Conservation (phyloP, 2,888 invertebrate species). For the Melanophora roralis region DNA sequence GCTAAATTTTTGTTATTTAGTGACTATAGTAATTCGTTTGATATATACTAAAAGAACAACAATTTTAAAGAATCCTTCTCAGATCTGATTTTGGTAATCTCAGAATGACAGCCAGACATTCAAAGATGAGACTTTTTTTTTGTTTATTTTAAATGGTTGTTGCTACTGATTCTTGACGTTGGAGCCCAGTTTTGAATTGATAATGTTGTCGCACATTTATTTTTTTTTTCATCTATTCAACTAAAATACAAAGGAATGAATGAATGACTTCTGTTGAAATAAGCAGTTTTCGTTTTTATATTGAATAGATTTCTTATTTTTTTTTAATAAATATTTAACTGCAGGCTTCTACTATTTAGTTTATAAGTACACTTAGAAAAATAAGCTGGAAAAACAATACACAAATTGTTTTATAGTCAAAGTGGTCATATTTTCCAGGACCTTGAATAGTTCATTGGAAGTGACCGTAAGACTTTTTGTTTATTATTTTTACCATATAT, state of each 20-base stretch:
- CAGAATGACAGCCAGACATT: conserved; percentile 3
- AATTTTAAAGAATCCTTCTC: conserved; percentile 11
- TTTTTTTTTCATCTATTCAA: conserved; percentile 1
- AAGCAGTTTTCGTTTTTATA: not conserved
- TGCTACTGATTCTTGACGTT: conserved; percentile 19
- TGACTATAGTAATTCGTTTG: not conserved
- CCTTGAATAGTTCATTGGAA: no score
- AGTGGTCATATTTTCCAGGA: no score
- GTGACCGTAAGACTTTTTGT: no score
- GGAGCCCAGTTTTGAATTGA: conserved; percentile 44
- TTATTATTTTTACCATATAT: no score
- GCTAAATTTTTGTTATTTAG: not conserved
- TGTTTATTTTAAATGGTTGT: conserved; percentile 12
- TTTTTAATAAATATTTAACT: not conserved
- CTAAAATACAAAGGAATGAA: not conserved
- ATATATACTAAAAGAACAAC: not conserved
- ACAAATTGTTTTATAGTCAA: no score
- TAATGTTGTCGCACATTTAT: conserved; percentile 60
- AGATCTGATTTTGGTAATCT: conserved; percentile 53
- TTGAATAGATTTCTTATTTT: not conserved
- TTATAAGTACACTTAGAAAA: not conserved
- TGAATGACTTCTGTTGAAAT: conserved; percentile 27
- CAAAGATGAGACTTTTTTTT: conserved; percentile 45
- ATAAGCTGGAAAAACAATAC: no score
- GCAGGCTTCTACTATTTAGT: not conserved